Evolutionary conservation across 2,113 vertebrate species (phyloP).

Genomic region (Ivindomyrus marchei): DNA sequence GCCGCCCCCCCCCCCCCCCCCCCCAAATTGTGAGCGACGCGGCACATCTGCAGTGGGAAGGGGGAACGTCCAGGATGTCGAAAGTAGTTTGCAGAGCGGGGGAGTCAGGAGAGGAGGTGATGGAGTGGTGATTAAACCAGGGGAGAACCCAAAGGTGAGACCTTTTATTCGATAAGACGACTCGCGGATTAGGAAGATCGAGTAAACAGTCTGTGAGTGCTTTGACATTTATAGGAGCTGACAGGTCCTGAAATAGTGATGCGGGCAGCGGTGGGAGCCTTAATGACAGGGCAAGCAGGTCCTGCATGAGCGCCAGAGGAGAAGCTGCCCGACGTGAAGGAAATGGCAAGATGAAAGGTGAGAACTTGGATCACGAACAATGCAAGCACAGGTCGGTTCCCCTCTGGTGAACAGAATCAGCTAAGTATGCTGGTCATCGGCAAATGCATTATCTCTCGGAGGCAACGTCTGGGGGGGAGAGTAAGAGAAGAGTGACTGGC

Average conservation of each 20-base stretch:
- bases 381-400: background rate
- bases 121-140: background rate
- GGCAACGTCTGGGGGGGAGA: background rate
- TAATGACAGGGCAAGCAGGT: background rate
- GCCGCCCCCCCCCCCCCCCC: background rate
- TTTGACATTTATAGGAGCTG: constrained; percentile 4
- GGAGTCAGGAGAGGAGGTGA: background rate
- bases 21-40: background rate
- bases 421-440: background rate
- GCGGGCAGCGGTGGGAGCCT: background rate
- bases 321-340: background rate
- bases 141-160: background rate
- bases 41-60: background rate
- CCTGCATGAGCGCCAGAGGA: background rate
- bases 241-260: constrained; percentile 2
- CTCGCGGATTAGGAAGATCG: background rate
- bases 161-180: constrained; percentile 4
- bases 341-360: background rate
- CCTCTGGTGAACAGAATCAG: background rate
- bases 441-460: background rate
- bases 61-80: background rate
- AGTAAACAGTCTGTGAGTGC: background rate
- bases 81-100: background rate
- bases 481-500: background rate
- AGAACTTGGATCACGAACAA: background rate